Conservation (phyloP, 1,140 invertebrate genomes). For the Panagrolaimus sp. region DNA sequence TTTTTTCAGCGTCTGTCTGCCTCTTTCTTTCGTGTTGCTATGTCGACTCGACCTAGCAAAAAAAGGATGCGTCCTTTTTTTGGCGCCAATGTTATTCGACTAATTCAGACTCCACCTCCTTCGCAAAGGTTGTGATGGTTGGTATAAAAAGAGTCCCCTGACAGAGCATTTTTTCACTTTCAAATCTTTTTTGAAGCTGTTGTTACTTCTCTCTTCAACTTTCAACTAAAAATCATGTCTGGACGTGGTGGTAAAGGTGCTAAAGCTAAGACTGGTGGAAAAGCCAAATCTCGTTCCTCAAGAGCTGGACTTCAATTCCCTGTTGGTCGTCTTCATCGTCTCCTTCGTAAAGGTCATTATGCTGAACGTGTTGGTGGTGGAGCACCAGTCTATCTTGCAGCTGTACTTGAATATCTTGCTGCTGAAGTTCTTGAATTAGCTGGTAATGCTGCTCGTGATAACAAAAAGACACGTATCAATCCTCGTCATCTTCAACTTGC, state of each 20-base stretch:
- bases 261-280: conserved; percentile 67
- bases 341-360: conserved; percentile 69
- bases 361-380: conserved; percentile 48
- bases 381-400: conserved; percentile 60
- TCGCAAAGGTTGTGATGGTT: neutral
- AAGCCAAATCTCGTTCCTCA: conserved; percentile 63
- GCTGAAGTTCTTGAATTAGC: conserved; percentile 68
- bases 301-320: conserved; percentile 62
- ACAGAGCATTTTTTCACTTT: conserved; percentile 18
- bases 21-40: neutral
- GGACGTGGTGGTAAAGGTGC: conserved; percentile 64
- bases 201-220: conserved; percentile 18
- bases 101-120: neutral
- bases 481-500: conserved; percentile 76
- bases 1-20: neutral
- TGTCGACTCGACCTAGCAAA: neutral
- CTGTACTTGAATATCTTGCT: conserved; percentile 56
- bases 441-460: conserved; percentile 62
- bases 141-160: neutral
- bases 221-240: conserved; percentile 59
- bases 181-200: conserved; percentile 18
- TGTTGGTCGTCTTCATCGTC: conserved; percentile 61
- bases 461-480: conserved; percentile 67
- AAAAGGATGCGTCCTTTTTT: neutral
- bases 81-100: neutral